Conservation (phyloP, 1,140 invertebrate species). For the Drosophila jambulina region DNA sequence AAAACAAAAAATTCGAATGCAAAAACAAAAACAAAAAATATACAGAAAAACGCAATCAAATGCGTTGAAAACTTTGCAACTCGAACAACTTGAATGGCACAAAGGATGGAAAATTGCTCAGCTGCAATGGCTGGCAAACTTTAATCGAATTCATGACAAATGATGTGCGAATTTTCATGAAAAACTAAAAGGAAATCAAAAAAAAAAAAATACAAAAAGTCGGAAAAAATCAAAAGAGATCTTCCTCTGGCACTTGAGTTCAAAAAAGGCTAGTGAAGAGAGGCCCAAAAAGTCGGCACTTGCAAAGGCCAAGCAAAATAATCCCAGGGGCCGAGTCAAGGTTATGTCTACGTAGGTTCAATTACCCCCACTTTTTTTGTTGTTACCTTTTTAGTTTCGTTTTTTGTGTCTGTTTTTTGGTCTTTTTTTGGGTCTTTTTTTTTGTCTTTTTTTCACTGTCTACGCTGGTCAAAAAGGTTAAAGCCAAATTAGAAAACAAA, state of each 20-base stretch:
- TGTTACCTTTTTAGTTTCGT: constrained; percentile 14
- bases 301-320: constrained; percentile 32
- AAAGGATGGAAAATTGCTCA: constrained; percentile 25
- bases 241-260: not conserved
- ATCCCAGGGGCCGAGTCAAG: constrained; percentile 59
- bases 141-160: constrained; percentile 82
- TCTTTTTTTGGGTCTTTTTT: constrained; percentile 9
- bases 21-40: not conserved
- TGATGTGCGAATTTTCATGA: constrained; percentile 70
- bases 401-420: constrained; percentile 4
- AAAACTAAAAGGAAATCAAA: constrained; percentile 10
- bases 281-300: constrained; percentile 3
- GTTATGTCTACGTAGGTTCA: constrained; percentile 72
- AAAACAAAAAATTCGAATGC: no score
- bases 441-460: constrained; percentile 20
- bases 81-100: constrained; percentile 9
- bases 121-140: constrained; percentile 61
- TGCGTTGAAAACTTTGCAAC: constrained; percentile 17
- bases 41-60: constrained; percentile 18
- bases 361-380: constrained; percentile 57
- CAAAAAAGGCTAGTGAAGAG: not conserved
- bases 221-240: not conserved
- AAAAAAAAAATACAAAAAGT: not conserved
- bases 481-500: constrained; percentile 77
- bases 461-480: constrained; percentile 69